Percentiles rank a stretch among this genome's conserved stretches.
Evolutionary conservation across 2,113 vertebrate species (phyloP).

Genomic region (Bubo scandiacus): DNA sequence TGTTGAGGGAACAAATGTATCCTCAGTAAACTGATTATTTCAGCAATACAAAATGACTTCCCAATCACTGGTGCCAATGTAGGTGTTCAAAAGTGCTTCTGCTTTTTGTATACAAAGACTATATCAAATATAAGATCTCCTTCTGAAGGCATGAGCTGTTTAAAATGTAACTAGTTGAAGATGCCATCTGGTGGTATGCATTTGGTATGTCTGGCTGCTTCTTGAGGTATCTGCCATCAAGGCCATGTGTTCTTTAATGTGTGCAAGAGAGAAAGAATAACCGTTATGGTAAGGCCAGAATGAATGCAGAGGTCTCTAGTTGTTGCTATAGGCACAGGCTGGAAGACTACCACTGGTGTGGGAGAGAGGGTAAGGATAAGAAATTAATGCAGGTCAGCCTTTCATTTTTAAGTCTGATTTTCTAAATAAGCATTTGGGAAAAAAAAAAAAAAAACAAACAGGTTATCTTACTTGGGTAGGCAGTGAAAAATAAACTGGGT

Average conservation of each 20-base stretch:
- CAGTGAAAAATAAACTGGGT: not conserved
- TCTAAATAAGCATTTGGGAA: not conserved
- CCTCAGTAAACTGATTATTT: not conserved
- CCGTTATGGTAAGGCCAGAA: not conserved
- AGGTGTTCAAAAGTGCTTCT: not conserved
- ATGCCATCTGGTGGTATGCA: constrained; percentile 41
- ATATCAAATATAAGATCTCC: not conserved
- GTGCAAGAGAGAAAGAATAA: not conserved
- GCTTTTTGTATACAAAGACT: not conserved
- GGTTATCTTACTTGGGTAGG: not conserved
- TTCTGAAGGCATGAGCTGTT: not conserved
- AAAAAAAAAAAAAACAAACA: not conserved
- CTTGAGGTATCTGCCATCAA: not conserved
- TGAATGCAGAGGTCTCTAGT: not conserved
- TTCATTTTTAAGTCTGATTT: not conserved
- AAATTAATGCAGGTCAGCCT: not conserved
- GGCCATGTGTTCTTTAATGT: not conserved
- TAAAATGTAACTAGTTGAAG: not conserved
- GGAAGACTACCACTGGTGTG: not conserved
- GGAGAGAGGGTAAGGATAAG: not conserved
- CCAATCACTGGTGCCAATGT: accelerated
- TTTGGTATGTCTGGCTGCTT: not conserved
- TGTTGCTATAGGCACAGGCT: not conserved
- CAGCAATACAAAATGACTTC: not conserved
- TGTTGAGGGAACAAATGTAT: not conserved